Base-by-base conservation (phyloP, 2,113 vertebrate genomes). In the Cynocephalus volans region DNA sequence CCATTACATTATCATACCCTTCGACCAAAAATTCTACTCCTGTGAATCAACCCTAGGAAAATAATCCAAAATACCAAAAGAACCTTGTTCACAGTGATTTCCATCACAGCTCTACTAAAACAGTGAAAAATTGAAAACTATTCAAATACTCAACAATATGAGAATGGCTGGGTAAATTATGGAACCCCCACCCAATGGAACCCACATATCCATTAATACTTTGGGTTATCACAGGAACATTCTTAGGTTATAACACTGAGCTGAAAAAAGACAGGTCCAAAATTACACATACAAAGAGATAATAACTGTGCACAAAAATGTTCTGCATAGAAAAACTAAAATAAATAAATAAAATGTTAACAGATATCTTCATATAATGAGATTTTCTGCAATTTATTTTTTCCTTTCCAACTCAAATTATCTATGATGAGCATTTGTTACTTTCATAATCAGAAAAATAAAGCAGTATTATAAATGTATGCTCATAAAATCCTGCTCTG, bases 391-490 rank as follows among this genome's bases (percentile, higher is more conserved):
- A 73, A 77, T 65, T 65, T 88, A 83, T n/a, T 92, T 50, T 75
- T 94, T 93, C 60, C 19, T 88, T 77, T 72, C 88, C 45, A 93
- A 50, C 6, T 83, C 56, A 84, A 28, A 69, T 70, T 96, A 77
- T 95, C 48, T 41, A 87, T 70, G 8, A 70, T 86, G 75, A 92
- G 31, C 15, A 93, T 77, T 72, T 85, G 11, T 82, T 92, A 75
- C 23, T 69, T 97, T 94, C 21, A 72, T 69, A 84, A 77, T 81
- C 64, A 69, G 33, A 64, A 96, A 88, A 92, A 82, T 48, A 86
- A 95, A 93, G 2, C 36, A 92, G 50, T 1, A 31, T 95, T 97
- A 90, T 48, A 69, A 92, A 41, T 81, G 1, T n/a, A 12, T 58
- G 13, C 5, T 58, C 52, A 48, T 82, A 79, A 90, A 97, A 26